Conservation (phyloP, 2,888 invertebrate species). For the Chrysolina americana region DNA sequence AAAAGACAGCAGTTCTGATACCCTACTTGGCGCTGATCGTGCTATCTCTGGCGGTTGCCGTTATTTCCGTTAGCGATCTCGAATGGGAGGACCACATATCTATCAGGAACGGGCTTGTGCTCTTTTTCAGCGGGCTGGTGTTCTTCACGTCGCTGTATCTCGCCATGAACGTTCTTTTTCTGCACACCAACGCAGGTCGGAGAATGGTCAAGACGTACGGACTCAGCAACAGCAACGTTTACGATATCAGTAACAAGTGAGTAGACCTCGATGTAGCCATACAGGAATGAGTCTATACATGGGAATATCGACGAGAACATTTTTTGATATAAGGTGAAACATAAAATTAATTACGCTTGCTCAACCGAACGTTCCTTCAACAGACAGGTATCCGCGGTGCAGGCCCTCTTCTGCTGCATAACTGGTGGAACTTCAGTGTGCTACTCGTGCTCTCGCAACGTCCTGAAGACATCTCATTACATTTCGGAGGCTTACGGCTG, state of each 20-base stretch:
- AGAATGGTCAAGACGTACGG: slow-evolving; percentile 77
- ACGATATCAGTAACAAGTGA: slow-evolving; percentile 84
- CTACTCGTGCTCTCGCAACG: slow-evolving; percentile 79
- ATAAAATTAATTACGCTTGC: not conserved
- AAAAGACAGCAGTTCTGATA: slow-evolving; percentile 48
- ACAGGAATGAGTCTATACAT: not conserved
- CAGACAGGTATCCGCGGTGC: slow-evolving; percentile 82
- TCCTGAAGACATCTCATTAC: slow-evolving; percentile 79
- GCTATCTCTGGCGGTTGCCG: slow-evolving; percentile 52
- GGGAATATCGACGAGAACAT: no score
- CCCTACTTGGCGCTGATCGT: slow-evolving; percentile 49
- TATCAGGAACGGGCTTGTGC: slow-evolving; percentile 73
- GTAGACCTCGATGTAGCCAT: slow-evolving; percentile 59
- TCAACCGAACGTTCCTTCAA: slow-evolving; percentile 30
- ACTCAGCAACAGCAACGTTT: slow-evolving; percentile 77
- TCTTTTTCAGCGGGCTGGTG: slow-evolving; percentile 77
- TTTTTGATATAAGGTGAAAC: not conserved
- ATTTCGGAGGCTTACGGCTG: slow-evolving; percentile 84
- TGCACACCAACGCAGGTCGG: slow-evolving; percentile 75
- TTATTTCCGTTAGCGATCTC: slow-evolving; percentile 63
- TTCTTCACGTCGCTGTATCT: slow-evolving; percentile 80
- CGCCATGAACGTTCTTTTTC: slow-evolving; percentile 75
- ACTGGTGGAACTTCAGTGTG: slow-evolving; percentile 78
- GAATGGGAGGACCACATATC: slow-evolving; percentile 74
- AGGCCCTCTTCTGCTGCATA: slow-evolving; percentile 78